Base-by-base conservation (phyloP, 2,888 invertebrate genomes). In the Luffia ferchaultella region DNA sequence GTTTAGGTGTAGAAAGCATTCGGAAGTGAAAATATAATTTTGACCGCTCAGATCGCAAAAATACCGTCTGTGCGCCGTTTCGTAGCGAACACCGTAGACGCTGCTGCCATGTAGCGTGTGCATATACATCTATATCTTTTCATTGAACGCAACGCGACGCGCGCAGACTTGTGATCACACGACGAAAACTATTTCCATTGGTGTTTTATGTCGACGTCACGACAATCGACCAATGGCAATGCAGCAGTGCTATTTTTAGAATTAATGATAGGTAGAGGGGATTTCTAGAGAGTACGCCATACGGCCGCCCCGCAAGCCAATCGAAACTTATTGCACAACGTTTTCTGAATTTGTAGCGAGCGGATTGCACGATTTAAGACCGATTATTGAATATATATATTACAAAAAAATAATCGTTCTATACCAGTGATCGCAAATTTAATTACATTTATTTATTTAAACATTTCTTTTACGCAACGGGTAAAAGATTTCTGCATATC, bases 191-290 rank as follows among this genome's bases (percentile, higher is more conserved):
- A 16, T 43, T 55, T 41, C 57, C 52, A 80, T 82, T 83, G 82
- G 82, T 57, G 59, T 15, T 42, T 45, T 2, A 42, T 56, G 62
- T 67, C 71, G 73, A 76, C 82, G 83, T 79, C 79, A 83, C 73
- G 52, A 53, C 2, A 18, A 52, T 5, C 48, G 52, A 49, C 83
- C 78, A 83, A 83, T 77, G 54, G 60, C 56, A 49, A 46, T 41
- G 42, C 47, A 52, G 58, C 42, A 42, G 54, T 61, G 65, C 57
- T 83, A 83, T 83, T 83, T 83, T 77, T 83, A 82, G 83, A 79
- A 73, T 66, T 17, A 3, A 48, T 17, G 48, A 59, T 53, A 56
- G 59, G 60, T 64, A 62, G 75, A 61, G 73, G 82, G 83, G 76
- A 67, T 66, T 2, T 40, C 16, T 59, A 65, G 71, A 73, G 76